Percentiles rank a stretch among this genome's conserved stretches.
Conservation (phyloP, 2,888 invertebrate species). For the Tethea ocularis region DNA sequence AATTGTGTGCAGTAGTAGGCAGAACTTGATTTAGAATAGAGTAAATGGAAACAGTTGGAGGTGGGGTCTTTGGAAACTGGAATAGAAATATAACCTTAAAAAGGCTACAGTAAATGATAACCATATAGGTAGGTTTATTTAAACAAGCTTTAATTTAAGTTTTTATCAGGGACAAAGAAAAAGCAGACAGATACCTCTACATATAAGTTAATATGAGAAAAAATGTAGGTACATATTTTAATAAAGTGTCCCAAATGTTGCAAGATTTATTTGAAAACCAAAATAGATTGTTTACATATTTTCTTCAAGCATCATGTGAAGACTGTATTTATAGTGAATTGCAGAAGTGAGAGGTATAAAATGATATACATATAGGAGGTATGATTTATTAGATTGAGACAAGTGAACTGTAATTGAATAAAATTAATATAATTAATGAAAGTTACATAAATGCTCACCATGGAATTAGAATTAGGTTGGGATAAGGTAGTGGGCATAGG, state of each 20-base stretch:
- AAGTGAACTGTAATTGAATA: background rate
- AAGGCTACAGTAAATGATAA: no score
- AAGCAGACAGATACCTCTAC: background rate
- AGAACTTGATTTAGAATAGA: no score
- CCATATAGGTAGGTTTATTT: no score
- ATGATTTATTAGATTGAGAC: no score
- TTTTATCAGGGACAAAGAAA: no score
- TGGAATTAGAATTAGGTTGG: slow-evolving; percentile 80
- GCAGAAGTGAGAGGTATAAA: background rate
- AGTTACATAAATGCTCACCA: slow-evolving; percentile 55
- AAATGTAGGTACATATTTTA: background rate
- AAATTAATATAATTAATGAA: background rate
- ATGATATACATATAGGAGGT: no score
- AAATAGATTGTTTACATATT: slow-evolving; percentile 17
- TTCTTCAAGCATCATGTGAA: background rate
- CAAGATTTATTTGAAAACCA: slow-evolving; percentile 27
- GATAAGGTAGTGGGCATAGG: slow-evolving; percentile 85
- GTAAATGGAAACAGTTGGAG: no score
- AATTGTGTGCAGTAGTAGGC: no score
- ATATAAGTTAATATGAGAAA: background rate
- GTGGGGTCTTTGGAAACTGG: no score
- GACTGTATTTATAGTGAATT: background rate
- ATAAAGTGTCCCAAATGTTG: slow-evolving; percentile 13
- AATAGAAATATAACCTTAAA: no score
- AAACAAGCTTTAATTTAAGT: no score